These are phyloP conservation scores for Tragelaphus imberbis DNA, from an alignment of 2,113 vertebrate genomes.

Conservation along the genomic window DNA sequence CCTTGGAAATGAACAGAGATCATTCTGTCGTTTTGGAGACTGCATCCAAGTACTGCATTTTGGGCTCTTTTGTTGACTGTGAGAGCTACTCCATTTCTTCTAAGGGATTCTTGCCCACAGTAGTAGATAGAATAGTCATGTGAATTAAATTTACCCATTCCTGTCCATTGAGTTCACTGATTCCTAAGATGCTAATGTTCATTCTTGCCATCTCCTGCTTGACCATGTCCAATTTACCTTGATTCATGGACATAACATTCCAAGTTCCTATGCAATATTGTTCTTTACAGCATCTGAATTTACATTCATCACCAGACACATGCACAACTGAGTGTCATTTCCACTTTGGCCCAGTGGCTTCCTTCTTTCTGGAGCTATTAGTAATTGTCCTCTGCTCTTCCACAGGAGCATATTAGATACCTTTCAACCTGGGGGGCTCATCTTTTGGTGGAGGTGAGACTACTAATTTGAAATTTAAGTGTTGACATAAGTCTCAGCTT, in stretches of 20 bases:
- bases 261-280: not conserved
- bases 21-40: not conserved
- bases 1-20: not conserved
- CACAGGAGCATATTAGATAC: not conserved
- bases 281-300: not conserved
- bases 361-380: not conserved
- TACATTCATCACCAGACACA: not conserved
- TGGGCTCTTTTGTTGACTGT: not conserved
- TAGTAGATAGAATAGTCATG: not conserved
- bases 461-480: not conserved
- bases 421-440: not conserved
- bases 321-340: not conserved
- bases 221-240: not conserved
- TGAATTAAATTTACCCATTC: not conserved
- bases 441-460: not conserved
- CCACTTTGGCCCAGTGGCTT: not conserved
- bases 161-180: not conserved
- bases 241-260: not conserved
- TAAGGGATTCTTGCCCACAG: not conserved
- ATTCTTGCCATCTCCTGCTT: not conserved
- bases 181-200: not conserved
- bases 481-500: not conserved
- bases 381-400: not conserved
- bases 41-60: not conserved
- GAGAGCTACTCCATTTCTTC: not conserved